Evolutionary conservation across 2,797 vertebrate species (phyloP).

Genomic region (Pelochelys cantorii): DNA sequence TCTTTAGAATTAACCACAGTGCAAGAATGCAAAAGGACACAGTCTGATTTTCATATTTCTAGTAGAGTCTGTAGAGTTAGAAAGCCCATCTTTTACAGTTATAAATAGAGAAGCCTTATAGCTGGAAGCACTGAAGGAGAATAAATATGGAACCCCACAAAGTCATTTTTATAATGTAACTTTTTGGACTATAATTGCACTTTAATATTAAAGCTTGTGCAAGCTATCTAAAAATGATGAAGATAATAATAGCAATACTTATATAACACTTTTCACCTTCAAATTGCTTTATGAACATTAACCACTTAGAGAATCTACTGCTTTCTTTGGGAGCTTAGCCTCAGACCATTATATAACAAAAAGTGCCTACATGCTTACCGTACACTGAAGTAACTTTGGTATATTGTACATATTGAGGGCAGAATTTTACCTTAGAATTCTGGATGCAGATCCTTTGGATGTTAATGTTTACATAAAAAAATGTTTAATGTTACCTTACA

Average conservation of each 20-base stretch:
- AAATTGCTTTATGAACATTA: not conserved
- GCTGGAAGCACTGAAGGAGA: conserved; percentile 44
- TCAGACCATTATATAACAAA: conserved; percentile 43
- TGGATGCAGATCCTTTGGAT: not conserved
- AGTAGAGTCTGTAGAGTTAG: conserved; percentile 49
- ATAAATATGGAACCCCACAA: conserved; percentile 51
- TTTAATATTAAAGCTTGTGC: not conserved
- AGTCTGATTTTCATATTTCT: conserved; percentile 65
- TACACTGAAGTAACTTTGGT: conserved; percentile 68
- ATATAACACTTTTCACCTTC: not conserved
- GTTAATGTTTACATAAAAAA: not conserved
- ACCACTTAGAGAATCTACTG: conserved; percentile 3
- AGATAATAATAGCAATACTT: not conserved
- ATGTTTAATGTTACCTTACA: not conserved
- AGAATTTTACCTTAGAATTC: not conserved
- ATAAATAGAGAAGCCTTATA: conserved; percentile 58
- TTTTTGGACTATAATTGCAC: conserved; percentile 50
- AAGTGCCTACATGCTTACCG: conserved; percentile 62
- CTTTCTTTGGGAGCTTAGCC: conserved; percentile 45
- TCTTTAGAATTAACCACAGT: conserved; percentile 41
- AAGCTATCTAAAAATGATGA: conserved; percentile 40
- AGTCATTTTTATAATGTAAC: conserved; percentile 39
- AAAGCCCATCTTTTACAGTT: conserved; percentile 58
- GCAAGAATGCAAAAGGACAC: conserved; percentile 51
- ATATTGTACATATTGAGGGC: conserved; percentile 53